Evolutionary conservation across 2,888 invertebrate species (phyloP).

Genomic region (Diarsia mendica): DNA sequence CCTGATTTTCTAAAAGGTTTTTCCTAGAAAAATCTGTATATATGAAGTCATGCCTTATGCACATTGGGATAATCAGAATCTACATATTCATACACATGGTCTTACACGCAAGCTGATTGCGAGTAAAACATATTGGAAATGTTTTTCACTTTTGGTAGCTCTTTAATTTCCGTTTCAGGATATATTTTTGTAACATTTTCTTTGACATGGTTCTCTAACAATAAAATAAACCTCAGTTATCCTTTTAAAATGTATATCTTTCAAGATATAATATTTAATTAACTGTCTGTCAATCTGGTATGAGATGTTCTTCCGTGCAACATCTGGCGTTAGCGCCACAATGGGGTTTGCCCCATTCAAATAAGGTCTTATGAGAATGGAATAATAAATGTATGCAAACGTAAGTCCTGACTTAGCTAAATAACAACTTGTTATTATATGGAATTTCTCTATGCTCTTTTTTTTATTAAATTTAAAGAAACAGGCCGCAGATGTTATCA

Average conservation of each 20-base stretch:
- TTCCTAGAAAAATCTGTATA: background rate
- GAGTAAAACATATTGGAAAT: background rate
- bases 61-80: background rate
- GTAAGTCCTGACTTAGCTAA: background rate
- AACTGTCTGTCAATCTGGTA: conserved; percentile 37
- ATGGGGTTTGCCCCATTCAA: conserved; percentile 28
- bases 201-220: background rate
- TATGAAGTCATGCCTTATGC: background rate
- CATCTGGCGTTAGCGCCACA: conserved; percentile 48
- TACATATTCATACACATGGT: background rate
- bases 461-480: background rate
- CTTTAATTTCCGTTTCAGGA: conserved; percentile 1
- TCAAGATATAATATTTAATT: conserved; percentile 40
- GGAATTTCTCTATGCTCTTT: background rate
- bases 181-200: background rate
- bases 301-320: conserved; percentile 42
- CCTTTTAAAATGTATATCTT: background rate
- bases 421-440: conserved; percentile 12
- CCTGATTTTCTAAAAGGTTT: background rate
- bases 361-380: conserved; percentile 28
- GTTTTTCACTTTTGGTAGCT: background rate
- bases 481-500: background rate
- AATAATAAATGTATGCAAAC: conserved; percentile 41
- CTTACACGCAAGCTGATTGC: background rate
- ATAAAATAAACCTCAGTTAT: background rate